Percentiles rank a stretch among this genome's conserved stretches.
Evolutionary conservation across 64 coral and sea anemone species (phyloP).

Genomic region (Hydrozoanthus tunicans): DNA sequence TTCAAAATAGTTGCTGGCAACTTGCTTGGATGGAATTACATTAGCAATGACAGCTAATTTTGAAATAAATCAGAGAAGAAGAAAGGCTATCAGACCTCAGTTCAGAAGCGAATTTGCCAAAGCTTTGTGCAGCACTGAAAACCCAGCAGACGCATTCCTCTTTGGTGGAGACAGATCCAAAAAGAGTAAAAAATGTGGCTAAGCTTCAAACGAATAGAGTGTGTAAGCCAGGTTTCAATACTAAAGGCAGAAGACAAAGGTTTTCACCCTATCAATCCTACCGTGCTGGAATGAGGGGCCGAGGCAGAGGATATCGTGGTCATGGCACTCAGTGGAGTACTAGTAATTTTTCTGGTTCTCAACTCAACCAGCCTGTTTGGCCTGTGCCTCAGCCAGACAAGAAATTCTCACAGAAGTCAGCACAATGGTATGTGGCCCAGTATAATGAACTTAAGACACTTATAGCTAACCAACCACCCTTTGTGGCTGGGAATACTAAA

Average conservation of each 20-base stretch:
- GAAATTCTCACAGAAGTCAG: constrained; percentile 17
- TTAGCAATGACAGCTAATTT: constrained; percentile 62
- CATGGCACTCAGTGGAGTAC: constrained; percentile 10
- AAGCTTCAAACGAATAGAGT: constrained; percentile 42
- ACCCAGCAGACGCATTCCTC: constrained; percentile 50
- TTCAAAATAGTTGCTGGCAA: constrained; percentile 41
- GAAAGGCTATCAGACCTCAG: constrained; percentile 60
- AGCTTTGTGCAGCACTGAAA: constrained; percentile 41
- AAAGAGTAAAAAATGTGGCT: constrained; percentile 57
- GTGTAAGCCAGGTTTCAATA: neutral
- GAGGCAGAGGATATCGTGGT: constrained; percentile 12
- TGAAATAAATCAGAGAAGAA: constrained; percentile 55
- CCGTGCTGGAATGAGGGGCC: neutral
- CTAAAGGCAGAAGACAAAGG: neutral
- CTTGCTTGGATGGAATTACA: constrained; percentile 60
- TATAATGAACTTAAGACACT: neutral
- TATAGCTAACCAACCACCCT: neutral
- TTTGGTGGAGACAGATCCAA: constrained; percentile 53
- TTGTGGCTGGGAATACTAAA: constrained; percentile 46
- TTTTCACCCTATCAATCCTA: constrained; percentile 12
- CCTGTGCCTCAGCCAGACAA: constrained; percentile 54
- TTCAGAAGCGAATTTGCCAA: constrained; percentile 67
- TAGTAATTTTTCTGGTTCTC: neutral
- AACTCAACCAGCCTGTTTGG: constrained; percentile 46
- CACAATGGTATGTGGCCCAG: constrained; percentile 36